Evolutionary conservation across 2,888 invertebrate genomes (phyloP), one percentile per base, ranked within the genome.

Genomic region (Oxycera nigricornis): DNA sequence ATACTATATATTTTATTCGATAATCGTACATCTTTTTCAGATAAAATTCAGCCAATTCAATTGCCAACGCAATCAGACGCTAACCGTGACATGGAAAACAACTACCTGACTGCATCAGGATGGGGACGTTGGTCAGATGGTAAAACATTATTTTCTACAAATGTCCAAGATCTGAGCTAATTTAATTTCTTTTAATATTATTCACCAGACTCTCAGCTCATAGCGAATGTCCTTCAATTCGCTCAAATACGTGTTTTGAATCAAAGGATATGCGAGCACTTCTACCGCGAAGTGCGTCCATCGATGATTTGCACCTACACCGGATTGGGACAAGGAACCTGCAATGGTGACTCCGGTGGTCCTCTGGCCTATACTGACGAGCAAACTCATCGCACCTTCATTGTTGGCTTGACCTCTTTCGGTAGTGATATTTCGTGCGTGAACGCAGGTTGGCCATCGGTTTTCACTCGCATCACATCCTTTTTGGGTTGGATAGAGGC

Each of bases 271-370:
- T 72, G 72, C 35, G 20, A 14, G 17, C 50, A 68, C 26, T 68
- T n/a, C 50, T 68, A 30, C 14, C 7, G 11, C 17, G 55, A 20
- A 22, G 55, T 24, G n/a, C 50, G 17, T 6, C n/a, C 50, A n/a
- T 24, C 55, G 24, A 55, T 24, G 20, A 73, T 73, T 73, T 73
- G 72, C 24, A 81, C 79, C 9, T 81, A 81, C 76, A 84, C 83
- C 1, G 76, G 78, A 1, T 77, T 77, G 0, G 79, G 81, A 0
- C 77, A 79, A 30, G 82, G 83, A 17, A 81, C 81, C 3, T 84
- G 84, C 73, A 80, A 80, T 70, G 84, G 84, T 0, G 83, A 85
- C 72, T 84, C 84, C 1, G 84, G 84, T 3, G 84, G 84, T 2
- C 84, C 84, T 0, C 74, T 85, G 26, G 79, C 82, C 28, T 79